Evolutionary conservation across 2,888 invertebrate species (phyloP), one percentile per base, ranked within the genome.

Genomic region (Aleiodes alternator): DNA sequence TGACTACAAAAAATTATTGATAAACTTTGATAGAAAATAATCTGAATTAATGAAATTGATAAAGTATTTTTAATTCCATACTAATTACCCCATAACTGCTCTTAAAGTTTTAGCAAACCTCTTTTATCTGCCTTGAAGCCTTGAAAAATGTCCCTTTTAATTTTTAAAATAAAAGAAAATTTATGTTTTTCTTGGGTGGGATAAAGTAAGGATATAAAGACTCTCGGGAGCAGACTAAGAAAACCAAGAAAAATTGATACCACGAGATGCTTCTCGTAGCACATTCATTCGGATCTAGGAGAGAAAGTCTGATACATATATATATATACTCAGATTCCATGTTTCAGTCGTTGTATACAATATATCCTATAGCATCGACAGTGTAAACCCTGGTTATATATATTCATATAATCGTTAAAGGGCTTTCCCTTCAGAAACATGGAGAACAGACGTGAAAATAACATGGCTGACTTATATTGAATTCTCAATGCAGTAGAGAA

Each of bases 211-310:
- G 61, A 59, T 70, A 31, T 70, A 66, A 73, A 56, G 68, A 73
- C 50, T 73, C 68, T 69, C 69, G 57, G 57, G 50, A 59, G 69
- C 43, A 68, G 23, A 34, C 57, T 51, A 76, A 71, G 66, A 66
- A 75, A 76, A 76, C 57, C 61, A 72, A 72, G 76, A 76, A 69
- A 72, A 76, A 76, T 76, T 72, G 76, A 76, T 72, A 59, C 75
- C 31, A 14, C 70, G 50, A 76, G 73, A 73, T 73, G 76, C 71
- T 71, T 50, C 38, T 43, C 51, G 43, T 29, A 68, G 14, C 72
- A 76, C 76, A 79, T 79, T 79, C 69, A 73, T 79, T 76, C 71
- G 72, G 76, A 77, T 77, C 76, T 75, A 77, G 75, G 38, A 51
- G 48, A 14, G 16, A 77, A 70, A 48, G 57, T 43, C n/a, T 38